Evolutionary conservation across 1,140 invertebrate species (phyloP).

Genomic region (Bilobella aurantiaca): DNA sequence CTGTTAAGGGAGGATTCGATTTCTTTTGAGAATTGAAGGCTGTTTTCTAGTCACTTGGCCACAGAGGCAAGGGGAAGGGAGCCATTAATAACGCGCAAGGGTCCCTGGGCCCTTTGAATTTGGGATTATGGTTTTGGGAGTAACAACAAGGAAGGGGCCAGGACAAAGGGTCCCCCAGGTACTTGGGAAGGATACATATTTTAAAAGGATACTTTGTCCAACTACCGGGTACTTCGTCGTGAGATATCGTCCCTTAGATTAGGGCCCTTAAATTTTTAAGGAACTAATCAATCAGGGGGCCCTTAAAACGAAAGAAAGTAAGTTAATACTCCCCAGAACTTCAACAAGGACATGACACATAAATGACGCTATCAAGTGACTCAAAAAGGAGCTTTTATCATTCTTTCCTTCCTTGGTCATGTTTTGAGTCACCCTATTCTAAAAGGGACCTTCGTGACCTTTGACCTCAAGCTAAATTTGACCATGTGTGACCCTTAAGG

Average conservation of each 20-base stretch:
- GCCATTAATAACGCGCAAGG: neutral
- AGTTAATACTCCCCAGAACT: neutral
- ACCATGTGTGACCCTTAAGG: no score
- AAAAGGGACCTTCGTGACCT: no score
- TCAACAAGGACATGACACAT: neutral
- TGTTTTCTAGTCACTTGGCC: conserved; percentile 8
- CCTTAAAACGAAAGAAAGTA: neutral
- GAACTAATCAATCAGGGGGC: neutral
- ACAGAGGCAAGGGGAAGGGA: neutral
- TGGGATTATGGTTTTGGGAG: conserved; percentile 4
- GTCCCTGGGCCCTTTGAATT: neutral
- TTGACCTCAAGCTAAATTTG: no score
- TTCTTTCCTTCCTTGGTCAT: no score
- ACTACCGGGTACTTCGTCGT: no score
- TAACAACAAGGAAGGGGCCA: conserved; percentile 2
- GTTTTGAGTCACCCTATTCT: no score
- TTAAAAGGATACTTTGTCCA: no score
- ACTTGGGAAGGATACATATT: neutral
- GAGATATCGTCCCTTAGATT: neutral
- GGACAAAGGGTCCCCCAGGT: no score
- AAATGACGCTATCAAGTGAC: neutral
- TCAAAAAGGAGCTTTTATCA: neutral
- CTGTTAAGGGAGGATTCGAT: neutral
- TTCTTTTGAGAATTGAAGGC: neutral
- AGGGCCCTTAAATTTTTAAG: neutral